phyloP scores from a whole-genome alignment of 2,888 invertebrate genomes.

The Cephalotes varians region DNA sequence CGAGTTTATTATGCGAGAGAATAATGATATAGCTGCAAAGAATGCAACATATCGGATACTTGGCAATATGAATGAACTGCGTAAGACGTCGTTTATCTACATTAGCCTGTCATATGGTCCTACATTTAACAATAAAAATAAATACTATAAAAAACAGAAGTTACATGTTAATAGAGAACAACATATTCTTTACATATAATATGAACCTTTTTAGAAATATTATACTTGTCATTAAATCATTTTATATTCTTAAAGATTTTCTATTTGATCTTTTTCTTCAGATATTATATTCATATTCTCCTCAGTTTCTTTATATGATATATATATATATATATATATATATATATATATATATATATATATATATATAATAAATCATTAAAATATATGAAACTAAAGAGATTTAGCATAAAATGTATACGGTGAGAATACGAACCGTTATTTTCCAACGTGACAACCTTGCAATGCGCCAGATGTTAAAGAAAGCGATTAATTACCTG shows the following conservation, averaged over 20 bases:
- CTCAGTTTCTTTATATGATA: background rate
- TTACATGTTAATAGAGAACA: background rate
- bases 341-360: too few relatives aligned
- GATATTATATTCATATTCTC: background rate
- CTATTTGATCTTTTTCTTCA: background rate
- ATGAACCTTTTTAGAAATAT: background rate
- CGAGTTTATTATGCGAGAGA: constrained; percentile 41
- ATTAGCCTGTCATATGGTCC: background rate
- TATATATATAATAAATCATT: background rate
- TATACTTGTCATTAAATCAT: background rate
- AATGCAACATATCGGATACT: constrained; percentile 13
- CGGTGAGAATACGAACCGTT: constrained; percentile 10
- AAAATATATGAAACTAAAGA: background rate
- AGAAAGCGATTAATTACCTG: constrained; percentile 53
- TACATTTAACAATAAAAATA: background rate
- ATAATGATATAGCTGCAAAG: constrained; percentile 13
- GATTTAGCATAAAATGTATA: constrained; percentile 24
- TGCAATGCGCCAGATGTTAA: constrained; percentile 46
- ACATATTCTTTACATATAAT: background rate
- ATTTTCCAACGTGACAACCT: constrained; percentile 40
- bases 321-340: too few relatives aligned
- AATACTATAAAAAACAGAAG: background rate
- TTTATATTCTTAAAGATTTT: background rate
- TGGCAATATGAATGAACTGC: background rate
- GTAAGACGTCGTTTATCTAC: background rate